Conservation (phyloP, 2,797 vertebrate species). For the Zalophus californianus region DNA sequence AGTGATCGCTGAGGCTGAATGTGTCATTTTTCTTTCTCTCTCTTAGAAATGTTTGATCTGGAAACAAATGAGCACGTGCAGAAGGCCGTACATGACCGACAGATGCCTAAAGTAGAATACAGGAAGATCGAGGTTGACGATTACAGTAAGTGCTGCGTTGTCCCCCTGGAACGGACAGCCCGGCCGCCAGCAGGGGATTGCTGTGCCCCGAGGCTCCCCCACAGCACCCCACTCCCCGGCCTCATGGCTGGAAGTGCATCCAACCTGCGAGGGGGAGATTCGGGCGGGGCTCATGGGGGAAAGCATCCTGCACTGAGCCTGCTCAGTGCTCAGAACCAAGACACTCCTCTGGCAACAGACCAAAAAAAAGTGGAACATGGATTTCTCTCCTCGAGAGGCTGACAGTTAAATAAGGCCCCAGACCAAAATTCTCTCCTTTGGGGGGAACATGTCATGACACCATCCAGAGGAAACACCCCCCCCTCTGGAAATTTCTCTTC, state of each 20-base stretch:
- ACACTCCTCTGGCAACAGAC: not conserved
- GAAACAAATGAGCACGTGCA: slow-evolving; percentile 94
- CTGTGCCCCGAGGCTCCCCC: not conserved
- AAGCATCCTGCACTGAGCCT: not conserved
- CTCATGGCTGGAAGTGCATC: not conserved
- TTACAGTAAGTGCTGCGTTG: slow-evolving; percentile 91
- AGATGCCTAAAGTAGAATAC: slow-evolving; percentile 96
- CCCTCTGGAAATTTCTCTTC: not conserved
- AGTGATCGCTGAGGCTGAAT: not conserved
- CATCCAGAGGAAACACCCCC: rapidly evolving
- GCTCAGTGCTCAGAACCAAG: not conserved
- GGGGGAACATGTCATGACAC: not conserved
- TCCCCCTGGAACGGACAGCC: slow-evolving; percentile 11
- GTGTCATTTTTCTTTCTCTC: slow-evolving; percentile 17
- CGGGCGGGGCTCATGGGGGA: not conserved
- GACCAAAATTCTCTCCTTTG: not conserved
- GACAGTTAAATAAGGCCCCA: too few species aligned
- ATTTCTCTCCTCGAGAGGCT: not conserved
- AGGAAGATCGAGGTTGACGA: slow-evolving; percentile 92
- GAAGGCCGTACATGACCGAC: slow-evolving; percentile 90
- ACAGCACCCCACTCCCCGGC: not conserved
- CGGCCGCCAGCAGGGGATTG: not conserved
- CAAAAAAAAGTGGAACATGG: rapidly evolving
- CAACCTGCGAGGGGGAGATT: not conserved
- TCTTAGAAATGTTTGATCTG: slow-evolving; percentile 94